Conservation (phyloP, 2,888 invertebrate genomes). For the Dynastes grantii region DNA sequence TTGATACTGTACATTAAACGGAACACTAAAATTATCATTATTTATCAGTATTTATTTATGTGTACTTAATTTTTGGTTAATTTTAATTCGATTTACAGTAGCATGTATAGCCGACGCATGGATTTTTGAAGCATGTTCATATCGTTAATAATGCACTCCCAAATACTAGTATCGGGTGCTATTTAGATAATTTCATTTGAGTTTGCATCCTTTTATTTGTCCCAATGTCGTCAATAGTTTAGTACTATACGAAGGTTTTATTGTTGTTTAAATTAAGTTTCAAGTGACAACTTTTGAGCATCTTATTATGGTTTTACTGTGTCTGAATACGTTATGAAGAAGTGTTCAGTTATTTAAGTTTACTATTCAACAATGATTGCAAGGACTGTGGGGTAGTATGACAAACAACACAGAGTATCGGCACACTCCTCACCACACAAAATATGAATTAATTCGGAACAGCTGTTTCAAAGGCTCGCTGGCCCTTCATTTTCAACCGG, state of each 20-base stretch:
- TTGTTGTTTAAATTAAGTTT: neutral
- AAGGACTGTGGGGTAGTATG: too few relatives aligned
- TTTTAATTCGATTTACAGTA: constrained; percentile 21
- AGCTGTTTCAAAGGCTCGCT: too few relatives aligned
- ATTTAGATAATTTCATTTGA: constrained; percentile 47
- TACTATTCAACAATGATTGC: too few relatives aligned
- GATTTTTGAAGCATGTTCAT: constrained; percentile 38
- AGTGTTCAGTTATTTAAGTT: too few relatives aligned
- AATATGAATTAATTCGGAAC: too few relatives aligned
- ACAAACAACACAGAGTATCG: too few relatives aligned
- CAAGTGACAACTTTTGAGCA: too few relatives aligned
- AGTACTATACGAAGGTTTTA: constrained; percentile 6
- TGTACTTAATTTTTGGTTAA: constrained; percentile 11
- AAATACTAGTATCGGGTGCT: constrained; percentile 15
- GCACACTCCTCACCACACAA: too few relatives aligned
- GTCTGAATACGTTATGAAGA: too few relatives aligned
- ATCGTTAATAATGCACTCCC: constrained; percentile 16
- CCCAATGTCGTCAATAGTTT: constrained; percentile 25
- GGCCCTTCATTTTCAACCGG: too few relatives aligned
- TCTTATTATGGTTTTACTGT: too few relatives aligned
- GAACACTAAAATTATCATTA: neutral
- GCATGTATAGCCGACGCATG: constrained; percentile 37
- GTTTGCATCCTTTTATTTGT: constrained; percentile 48
- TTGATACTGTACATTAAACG: neutral
- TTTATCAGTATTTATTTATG: neutral